phyloP scores from a whole-genome alignment of 2,888 invertebrate genomes.

The Thereva nobilitata region DNA sequence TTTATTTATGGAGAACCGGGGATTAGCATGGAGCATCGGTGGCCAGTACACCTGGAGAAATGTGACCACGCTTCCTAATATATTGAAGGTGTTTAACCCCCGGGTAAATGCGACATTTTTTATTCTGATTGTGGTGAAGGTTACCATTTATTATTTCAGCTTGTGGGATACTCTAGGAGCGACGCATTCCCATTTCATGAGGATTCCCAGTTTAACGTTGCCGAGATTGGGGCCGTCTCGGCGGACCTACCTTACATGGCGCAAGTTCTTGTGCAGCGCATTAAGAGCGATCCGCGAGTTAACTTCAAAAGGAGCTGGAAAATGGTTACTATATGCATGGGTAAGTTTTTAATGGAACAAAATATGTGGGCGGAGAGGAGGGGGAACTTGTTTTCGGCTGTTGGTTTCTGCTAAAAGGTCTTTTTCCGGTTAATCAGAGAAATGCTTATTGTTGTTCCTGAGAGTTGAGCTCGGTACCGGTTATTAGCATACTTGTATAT shows the following conservation, averaged over 20 bases:
- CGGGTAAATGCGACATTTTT: constrained; percentile 45
- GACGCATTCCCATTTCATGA: constrained; percentile 54
- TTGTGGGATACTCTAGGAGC: constrained; percentile 60
- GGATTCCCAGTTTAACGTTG: constrained; percentile 62
- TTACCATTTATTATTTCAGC: constrained; percentile 17
- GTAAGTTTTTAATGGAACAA: constrained; percentile 38
- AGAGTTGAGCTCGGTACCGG: too few relatives aligned
- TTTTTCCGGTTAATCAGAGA: too few relatives aligned
- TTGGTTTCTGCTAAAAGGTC: too few relatives aligned
- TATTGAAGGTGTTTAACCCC: constrained; percentile 64
- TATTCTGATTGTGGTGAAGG: constrained; percentile 3
- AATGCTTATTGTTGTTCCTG: too few relatives aligned
- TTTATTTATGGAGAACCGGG: constrained; percentile 55
- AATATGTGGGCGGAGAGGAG: too few relatives aligned
- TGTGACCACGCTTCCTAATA: constrained; percentile 60
- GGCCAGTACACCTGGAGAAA: constrained; percentile 59
- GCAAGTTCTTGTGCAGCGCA: constrained; percentile 58
- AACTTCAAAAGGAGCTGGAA: constrained; percentile 62
- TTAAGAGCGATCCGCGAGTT: constrained; percentile 59
- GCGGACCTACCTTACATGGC: constrained; percentile 62
- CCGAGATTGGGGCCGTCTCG: constrained; percentile 61
- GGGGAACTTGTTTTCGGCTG: too few relatives aligned
- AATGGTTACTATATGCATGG: constrained; percentile 66
- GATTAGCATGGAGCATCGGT: constrained; percentile 56
- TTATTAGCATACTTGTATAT: too few relatives aligned